Evolutionary conservation across 2,888 invertebrate species (phyloP), one percentile per base, ranked within the genome.

Genomic region (Lordiphosa fenestrarum): DNA sequence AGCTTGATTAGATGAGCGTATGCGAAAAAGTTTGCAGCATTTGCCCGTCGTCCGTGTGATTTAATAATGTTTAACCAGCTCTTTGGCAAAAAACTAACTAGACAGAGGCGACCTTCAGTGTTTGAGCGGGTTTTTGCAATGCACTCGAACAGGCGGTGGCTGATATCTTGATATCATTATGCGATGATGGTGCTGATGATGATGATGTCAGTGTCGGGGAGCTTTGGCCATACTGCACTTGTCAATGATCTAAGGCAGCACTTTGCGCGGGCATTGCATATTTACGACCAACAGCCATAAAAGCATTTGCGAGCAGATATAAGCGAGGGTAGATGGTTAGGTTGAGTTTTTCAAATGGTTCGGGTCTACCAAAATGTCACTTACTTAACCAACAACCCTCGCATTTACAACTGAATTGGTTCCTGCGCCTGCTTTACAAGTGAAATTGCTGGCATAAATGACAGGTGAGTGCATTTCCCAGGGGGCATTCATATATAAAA

Each of bases 101-200:
- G 30, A 30, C 30, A 47, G 35, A 23, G 23, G 39, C 49, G 48
- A 47, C 19, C 38, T 30, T 23, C 25, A 55, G 35, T 12, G 40
- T 23, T 15, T n/a, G 40, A 25, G 25, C 25, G 25, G 6, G 6
- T 23, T 23, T 23, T 23, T n/a, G n/a, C 23, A 23, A 23, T 38
- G 48, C 23, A 10, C 30, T 30, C 30, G 9, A 30, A 30, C 30
- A 30, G 30, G 9, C 30, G 30, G 30, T 30, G 30, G 2, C 25
- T 58, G 60, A 60, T 60, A 58, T 59, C 48, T 41, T 59, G 40
- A 35, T 49, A 48, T 58, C 58, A 21, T 36, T 39, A 58, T 59
- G 5, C n/a, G 30, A 25, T 48, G 60, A 15, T 15, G 15, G 2
- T n/a, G n/a, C n/a, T 15, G 15, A 40, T 59, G 36, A 58, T 60